phyloP scores from a whole-genome alignment of 2,797 vertebrate genomes.

The Fratercula arctica region DNA sequence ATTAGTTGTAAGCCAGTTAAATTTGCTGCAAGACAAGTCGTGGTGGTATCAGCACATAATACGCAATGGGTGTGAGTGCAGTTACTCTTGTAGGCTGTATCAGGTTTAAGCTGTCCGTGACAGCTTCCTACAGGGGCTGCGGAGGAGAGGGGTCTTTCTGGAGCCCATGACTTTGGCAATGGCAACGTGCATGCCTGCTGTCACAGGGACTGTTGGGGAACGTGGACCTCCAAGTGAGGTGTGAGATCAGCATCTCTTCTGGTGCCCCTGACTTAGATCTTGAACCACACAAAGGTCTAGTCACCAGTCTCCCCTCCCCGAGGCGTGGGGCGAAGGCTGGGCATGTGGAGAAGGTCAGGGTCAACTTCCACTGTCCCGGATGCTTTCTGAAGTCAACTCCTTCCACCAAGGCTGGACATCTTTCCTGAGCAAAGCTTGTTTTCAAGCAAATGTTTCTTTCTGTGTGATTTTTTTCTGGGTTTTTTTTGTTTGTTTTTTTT shows the following conservation, averaged over 20 bases:
- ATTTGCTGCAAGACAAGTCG: background rate
- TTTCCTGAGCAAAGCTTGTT: background rate
- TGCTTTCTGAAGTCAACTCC: background rate
- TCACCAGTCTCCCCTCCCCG: background rate
- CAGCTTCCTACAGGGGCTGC: accelerated
- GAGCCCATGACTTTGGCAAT: background rate
- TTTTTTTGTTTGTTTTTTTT: background rate
- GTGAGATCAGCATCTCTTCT: background rate
- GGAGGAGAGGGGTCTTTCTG: accelerated
- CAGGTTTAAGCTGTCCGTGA: background rate
- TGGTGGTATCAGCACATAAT: background rate
- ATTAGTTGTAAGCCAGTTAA: background rate
- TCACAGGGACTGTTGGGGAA: too few relatives aligned
- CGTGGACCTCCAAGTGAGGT: background rate
- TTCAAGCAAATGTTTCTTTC: background rate
- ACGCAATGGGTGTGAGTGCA: accelerated
- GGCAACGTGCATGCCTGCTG: too few relatives aligned
- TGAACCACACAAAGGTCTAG: background rate
- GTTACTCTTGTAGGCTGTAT: background rate
- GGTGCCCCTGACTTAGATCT: background rate
- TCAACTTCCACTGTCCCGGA: background rate
- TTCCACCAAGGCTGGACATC: background rate
- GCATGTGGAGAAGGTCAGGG: background rate
- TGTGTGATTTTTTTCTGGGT: background rate
- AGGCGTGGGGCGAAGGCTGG: background rate